Evolutionary conservation across 2,888 invertebrate genomes (phyloP), one percentile per base, ranked within the genome.

Genomic region (Tinea pellionella): DNA sequence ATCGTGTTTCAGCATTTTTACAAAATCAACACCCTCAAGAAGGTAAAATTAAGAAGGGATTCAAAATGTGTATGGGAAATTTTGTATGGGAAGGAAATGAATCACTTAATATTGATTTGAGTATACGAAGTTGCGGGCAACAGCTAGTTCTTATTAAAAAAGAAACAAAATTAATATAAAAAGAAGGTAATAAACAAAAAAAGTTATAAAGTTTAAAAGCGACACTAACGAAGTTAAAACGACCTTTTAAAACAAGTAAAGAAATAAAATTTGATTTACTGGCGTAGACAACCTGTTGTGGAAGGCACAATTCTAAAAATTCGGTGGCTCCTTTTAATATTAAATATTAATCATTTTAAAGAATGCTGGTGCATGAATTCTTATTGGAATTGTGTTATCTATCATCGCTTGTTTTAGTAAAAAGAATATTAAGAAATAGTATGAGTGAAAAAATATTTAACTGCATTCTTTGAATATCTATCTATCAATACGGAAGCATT

Each of bases 281-380:
- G 9, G 6, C 47, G 37, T 37, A 37, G 37, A n/a, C 13, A 47
- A 47, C 47, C 47, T 16, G 47, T 47, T 47, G 47, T 47, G 47
- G 13, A 42, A 47, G 47, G 47, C n/a, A 47, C 47, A 47, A 47
- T 47, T 47, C 47, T 47, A 16, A 47, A 47, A 47, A 47, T 37
- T 16, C 47, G 47, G 47, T 47, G 47, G 47, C 13, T 16, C 47
- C 15, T 37, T 37, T 37, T 37, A 37, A 6, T 37, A 37, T 47
- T 47, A n/a, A n/a, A 47, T 16, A 47, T n/a, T 47, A 47, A n/a
- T 47, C 9, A 47, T 47, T 47, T 15, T 47, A 16, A 47, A 15
- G 47, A 47, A 47, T 47, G 9, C n/a, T 37, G n/a, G 37, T 37
- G 47, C 47, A 47, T 9, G 15, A 4, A 47, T 47, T 47, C 47